These are phyloP conservation scores for Polyommatus icarus DNA, from an alignment of 2,888 invertebrate genomes.

Conservation along the genomic window DNA sequence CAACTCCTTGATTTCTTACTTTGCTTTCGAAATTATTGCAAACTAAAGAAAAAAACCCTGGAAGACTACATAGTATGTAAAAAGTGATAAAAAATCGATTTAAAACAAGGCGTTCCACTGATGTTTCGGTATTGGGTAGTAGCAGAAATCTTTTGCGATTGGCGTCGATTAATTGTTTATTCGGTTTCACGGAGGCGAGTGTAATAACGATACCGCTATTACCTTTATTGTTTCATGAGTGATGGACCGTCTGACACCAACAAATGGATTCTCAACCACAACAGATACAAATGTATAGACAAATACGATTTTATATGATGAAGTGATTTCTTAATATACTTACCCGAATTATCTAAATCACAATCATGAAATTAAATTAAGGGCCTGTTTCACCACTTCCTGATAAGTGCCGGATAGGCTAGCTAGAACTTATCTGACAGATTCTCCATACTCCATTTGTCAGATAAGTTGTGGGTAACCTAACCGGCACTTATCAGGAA, in stretches of 20 bases:
- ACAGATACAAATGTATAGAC: slow-evolving; percentile 38
- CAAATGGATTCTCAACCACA: slow-evolving; percentile 42
- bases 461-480: no score
- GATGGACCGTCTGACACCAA: slow-evolving; percentile 42
- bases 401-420: no score
- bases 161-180: slow-evolving; percentile 39
- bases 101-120: not conserved
- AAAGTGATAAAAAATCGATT: no score
- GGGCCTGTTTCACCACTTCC: no score
- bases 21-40: no score
- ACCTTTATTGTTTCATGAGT: slow-evolving; percentile 45
- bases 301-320: slow-evolving; percentile 33
- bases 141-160: slow-evolving; percentile 33
- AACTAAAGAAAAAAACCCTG: no score
- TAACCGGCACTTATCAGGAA: no score
- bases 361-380: not conserved
- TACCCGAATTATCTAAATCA: not conserved
- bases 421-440: no score
- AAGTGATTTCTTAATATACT: not conserved
- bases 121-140: not conserved
- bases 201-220: slow-evolving; percentile 38
- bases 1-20: no score
- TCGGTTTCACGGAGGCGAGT: slow-evolving; percentile 35
- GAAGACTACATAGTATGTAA: no score
- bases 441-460: no score